A percentile compares a stretch with the other conserved stretches of the same genome.
These are phyloP conservation scores for Microctonus brassicae DNA, from an alignment of 2,888 invertebrate species.

Conservation along the genomic window DNA sequence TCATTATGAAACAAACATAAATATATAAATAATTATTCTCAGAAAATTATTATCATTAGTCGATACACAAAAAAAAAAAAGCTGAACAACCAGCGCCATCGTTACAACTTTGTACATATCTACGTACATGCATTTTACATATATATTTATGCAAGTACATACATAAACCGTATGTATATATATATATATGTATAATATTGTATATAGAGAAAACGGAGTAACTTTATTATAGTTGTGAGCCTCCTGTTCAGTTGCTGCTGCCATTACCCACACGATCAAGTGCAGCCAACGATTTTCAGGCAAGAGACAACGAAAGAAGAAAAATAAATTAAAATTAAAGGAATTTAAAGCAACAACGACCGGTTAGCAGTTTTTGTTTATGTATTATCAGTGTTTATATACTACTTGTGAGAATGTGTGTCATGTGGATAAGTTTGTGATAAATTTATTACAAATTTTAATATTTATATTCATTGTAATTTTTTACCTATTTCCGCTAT, in stretches of 20 bases:
- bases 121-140: too few relatives aligned
- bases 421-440: background rate
- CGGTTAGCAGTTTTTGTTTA: background rate
- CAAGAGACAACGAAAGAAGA: background rate
- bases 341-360: background rate
- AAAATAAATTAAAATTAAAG: background rate
- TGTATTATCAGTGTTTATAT: conserved; percentile 7
- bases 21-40: too few relatives aligned
- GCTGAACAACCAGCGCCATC: too few relatives aligned
- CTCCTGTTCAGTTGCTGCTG: background rate
- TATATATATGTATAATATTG: background rate
- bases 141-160: background rate
- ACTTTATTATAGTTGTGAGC: background rate
- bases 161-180: background rate
- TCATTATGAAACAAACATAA: too few relatives aligned
- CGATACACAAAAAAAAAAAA: too few relatives aligned
- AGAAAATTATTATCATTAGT: too few relatives aligned
- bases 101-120: too few relatives aligned
- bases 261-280: background rate
- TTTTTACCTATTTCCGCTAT: background rate
- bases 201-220: background rate
- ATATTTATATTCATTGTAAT: background rate
- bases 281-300: background rate
- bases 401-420: conserved; percentile 35
- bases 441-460: background rate